Base-by-base conservation (phyloP, 2,113 vertebrate species). In the Cynocephalus volans region DNA sequence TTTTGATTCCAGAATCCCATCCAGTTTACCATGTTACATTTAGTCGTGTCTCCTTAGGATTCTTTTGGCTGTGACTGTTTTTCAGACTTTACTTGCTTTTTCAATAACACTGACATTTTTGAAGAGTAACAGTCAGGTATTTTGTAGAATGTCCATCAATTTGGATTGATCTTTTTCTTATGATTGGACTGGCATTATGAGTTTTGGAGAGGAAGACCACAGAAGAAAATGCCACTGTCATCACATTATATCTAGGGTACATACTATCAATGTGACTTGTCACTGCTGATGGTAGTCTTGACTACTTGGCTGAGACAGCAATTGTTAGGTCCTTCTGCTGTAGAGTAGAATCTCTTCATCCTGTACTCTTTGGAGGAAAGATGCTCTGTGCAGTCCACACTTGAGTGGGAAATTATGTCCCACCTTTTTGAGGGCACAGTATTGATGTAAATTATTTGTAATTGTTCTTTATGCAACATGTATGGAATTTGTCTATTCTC, bases 191-290 rank as follows among this genome's bases (percentile, higher is more conserved):
- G 41, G 41, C 41, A 33, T 48, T 45, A 2, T 5, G 23, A 17
- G 13, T 70, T 93, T 75, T 31, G 6, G 28, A 67, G 13, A 72
- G 48, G 9, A 67, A 88, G 11, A 21, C 2, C 12, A 70, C 10
- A n/a, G 24, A 85, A 62, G 6, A 18, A 12, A 45, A 24, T 41
- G 56, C 14, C 3, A 33, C 24, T 18, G 13, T 69, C 2, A 2
- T 48, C 31, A 24, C 26, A 9, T 2, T n/a, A 1, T 80, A 5
- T 41, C 5, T 36, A 56, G 0, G 4, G 4, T 69, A 1, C 2
- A 33, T 31, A 15, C 28, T 23, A 8, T n/a, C 19, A 33, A 24
- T 24, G 7, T 58, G 8, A 48, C 15, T 76, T 67, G 41, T 41
- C 9, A 28, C 18, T 65, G 0, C 31, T 45, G 21, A 41, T 13